Conservation (phyloP, 2,797 vertebrate species). For the Uromys caudimaculatus region DNA sequence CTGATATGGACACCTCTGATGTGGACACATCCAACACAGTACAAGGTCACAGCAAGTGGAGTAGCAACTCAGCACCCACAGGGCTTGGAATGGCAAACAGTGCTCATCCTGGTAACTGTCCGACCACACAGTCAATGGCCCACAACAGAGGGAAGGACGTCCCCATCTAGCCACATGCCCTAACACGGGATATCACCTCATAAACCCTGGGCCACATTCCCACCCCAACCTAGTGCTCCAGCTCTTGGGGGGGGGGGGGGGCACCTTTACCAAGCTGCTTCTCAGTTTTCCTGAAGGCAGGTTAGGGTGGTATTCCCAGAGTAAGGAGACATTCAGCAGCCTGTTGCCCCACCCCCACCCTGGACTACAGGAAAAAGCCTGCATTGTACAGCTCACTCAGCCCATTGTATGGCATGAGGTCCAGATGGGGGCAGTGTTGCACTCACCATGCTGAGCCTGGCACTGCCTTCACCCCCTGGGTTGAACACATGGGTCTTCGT, state of each 20-base stretch:
- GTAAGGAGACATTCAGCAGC: constrained; percentile 39
- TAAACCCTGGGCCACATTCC: neutral
- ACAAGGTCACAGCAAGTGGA: neutral
- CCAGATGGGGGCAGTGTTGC: constrained; percentile 69
- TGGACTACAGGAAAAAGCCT: constrained; percentile 19
- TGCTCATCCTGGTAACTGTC: neutral
- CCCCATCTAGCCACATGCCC: neutral
- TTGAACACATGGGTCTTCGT: constrained; percentile 22
- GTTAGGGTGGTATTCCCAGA: neutral
- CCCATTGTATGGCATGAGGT: constrained; percentile 58
- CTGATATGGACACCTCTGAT: neutral
- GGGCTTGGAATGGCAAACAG: neutral
- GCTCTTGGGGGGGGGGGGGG: neutral
- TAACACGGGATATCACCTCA: neutral
- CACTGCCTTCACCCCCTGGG: constrained; percentile 32
- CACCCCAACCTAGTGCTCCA: neutral
- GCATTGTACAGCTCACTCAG: constrained; percentile 74
- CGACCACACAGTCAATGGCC: neutral
- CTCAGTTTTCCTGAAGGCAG: neutral
- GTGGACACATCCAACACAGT: accelerated
- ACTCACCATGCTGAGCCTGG: constrained; percentile 73
- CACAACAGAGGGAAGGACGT: neutral
- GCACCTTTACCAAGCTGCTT: neutral
- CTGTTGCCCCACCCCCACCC: neutral
- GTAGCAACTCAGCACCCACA: neutral